Conservation (phyloP, 2,888 invertebrate species). For the Aquatica leii region DNA sequence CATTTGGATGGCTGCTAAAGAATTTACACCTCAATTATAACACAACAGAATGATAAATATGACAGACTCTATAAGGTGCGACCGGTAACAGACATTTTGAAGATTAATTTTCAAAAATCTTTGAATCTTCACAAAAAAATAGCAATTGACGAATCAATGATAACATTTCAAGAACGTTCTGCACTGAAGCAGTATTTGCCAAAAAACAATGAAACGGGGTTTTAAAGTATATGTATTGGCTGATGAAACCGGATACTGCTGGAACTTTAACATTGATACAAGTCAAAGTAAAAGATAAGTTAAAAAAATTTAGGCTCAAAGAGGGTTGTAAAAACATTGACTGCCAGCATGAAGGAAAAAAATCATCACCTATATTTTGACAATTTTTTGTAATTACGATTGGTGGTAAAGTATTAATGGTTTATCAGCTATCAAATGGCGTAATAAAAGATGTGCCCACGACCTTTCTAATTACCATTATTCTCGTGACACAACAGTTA, state of each 20-base stretch:
- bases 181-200: too few relatives aligned
- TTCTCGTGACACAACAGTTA: conserved; percentile 33
- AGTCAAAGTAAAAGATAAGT: conserved; percentile 37
- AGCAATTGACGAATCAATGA: conserved; percentile 39
- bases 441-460: conserved; percentile 45
- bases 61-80: conserved; percentile 37
- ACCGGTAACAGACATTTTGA: conserved; percentile 31
- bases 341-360: conserved; percentile 26
- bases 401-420: conserved; percentile 30
- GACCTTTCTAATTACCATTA: conserved; percentile 47
- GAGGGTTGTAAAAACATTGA: conserved; percentile 43
- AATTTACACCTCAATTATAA: conserved; percentile 43
- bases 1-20: conserved; percentile 39
- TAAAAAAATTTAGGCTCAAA: conserved; percentile 31
- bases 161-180: conserved; percentile 47
- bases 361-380: conserved; percentile 42
- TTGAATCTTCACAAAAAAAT: not conserved
- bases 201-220: conserved; percentile 46
- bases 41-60: conserved; percentile 32
- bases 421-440: conserved; percentile 44
- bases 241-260: conserved; percentile 41
- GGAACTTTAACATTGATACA: conserved; percentile 48
- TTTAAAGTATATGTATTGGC: conserved; percentile 45
- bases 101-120: not conserved
- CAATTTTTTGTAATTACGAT: conserved; percentile 37